These are phyloP conservation scores for Drusus annulatus DNA, from an alignment of 1,140 invertebrate genomes.

Conservation along the genomic window DNA sequence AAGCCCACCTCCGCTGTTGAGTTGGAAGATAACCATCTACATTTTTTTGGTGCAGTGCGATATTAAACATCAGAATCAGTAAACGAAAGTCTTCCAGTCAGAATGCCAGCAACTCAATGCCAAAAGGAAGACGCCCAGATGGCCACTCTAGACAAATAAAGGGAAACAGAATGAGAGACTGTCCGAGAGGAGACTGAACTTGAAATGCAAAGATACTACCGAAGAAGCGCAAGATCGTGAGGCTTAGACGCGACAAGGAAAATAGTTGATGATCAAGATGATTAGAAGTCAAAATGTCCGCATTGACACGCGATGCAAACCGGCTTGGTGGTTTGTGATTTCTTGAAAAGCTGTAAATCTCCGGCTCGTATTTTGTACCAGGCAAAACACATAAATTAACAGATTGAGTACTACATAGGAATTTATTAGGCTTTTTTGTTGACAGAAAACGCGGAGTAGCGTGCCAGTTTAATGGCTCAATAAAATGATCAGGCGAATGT, in stretches of 20 bases:
- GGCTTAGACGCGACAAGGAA: no score
- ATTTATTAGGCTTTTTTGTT: conserved; percentile 20
- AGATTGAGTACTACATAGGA: conserved; percentile 2
- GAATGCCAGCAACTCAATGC: no score
- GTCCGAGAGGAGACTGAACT: neutral
- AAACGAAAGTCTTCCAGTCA: no score
- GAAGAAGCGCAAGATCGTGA: no score
- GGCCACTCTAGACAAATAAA: no score
- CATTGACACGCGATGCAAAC: neutral
- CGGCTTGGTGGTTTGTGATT: neutral
- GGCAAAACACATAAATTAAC: conserved; percentile 15
- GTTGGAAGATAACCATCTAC: no score
- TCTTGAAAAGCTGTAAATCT: conserved; percentile 21
- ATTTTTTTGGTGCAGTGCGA: neutral
- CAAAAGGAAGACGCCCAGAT: no score
- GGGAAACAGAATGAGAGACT: neutral
- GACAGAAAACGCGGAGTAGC: conserved; percentile 21
- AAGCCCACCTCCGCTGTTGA: no score
- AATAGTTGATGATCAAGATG: no score
- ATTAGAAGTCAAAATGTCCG: neutral
- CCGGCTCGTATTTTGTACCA: conserved; percentile 2
- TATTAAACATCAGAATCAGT: no score
- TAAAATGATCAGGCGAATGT: conserved; percentile 10
- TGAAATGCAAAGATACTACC: neutral
- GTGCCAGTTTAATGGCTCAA: conserved; percentile 22